Evolutionary conservation across 2,888 invertebrate species (phyloP).

Genomic region (Volucella inflata): DNA sequence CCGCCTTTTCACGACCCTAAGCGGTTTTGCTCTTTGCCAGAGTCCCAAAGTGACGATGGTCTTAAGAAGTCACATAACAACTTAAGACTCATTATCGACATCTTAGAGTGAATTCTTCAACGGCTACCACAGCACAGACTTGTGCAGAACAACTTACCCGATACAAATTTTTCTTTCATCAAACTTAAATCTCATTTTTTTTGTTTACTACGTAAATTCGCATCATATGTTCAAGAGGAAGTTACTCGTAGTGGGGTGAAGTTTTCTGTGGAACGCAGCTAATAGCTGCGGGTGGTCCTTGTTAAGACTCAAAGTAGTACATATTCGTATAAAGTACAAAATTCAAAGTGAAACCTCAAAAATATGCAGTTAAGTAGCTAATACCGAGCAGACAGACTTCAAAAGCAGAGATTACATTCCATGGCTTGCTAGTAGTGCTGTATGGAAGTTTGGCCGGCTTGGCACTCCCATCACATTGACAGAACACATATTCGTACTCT

Average conservation of each 20-base stretch:
- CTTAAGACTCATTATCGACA: too few species aligned
- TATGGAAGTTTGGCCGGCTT: slow-evolving; percentile 34
- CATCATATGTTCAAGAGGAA: neutral
- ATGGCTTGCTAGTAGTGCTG: slow-evolving; percentile 10
- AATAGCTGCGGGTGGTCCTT: slow-evolving; percentile 53
- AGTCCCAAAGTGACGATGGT: too few species aligned
- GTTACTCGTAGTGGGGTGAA: neutral
- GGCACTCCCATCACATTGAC: slow-evolving; percentile 4
- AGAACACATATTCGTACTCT: neutral
- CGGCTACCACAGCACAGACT: too few species aligned
- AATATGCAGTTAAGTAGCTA: slow-evolving; percentile 44
- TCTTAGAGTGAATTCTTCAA: too few species aligned
- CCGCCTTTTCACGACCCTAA: too few species aligned
- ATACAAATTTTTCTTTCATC: neutral
- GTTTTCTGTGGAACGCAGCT: slow-evolving; percentile 6
- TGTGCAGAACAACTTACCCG: too few species aligned
- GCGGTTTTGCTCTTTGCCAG: too few species aligned
- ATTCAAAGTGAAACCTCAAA: slow-evolving; percentile 58
- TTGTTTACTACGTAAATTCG: neutral
- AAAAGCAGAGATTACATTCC: slow-evolving; percentile 65
- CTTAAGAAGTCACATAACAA: too few species aligned
- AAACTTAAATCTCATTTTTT: slow-evolving; percentile 18
- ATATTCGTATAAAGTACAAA: slow-evolving; percentile 35
- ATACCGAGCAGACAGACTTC: slow-evolving; percentile 49
- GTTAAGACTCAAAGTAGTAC: slow-evolving; percentile 31